phyloP scores from a whole-genome alignment of 2,888 invertebrate species.

The Eilema griseolum region DNA sequence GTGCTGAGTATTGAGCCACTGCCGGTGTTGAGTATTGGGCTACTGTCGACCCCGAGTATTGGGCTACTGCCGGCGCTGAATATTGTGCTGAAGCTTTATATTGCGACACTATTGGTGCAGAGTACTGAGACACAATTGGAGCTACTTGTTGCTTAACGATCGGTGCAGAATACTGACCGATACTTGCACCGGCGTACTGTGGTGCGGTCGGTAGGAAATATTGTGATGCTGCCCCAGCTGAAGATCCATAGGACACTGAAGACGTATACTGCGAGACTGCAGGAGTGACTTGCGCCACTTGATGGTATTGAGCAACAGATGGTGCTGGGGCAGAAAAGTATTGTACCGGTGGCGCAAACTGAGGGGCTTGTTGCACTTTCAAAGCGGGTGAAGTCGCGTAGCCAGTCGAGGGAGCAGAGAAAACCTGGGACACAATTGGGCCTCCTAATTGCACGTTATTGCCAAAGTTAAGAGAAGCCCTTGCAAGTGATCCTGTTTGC shows the following conservation, averaged over 20 bases:
- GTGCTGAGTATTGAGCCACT: slow-evolving; percentile 60
- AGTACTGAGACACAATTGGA: slow-evolving; percentile 46
- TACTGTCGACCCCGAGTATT: slow-evolving; percentile 63
- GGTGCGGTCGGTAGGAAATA: slow-evolving; percentile 55
- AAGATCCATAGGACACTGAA: slow-evolving; percentile 44
- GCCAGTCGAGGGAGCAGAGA: slow-evolving; percentile 70
- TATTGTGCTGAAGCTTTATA: slow-evolving; percentile 38
- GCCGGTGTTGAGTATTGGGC: slow-evolving; percentile 62
- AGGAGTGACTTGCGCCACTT: slow-evolving; percentile 49
- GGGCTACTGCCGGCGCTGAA: slow-evolving; percentile 53
- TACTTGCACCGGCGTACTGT: slow-evolving; percentile 38
- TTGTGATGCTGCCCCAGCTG: slow-evolving; percentile 51
- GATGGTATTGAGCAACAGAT: slow-evolving; percentile 61
- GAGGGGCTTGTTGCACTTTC: slow-evolving; percentile 61
- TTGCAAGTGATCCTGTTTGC: slow-evolving; percentile 71
- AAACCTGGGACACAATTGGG: slow-evolving; percentile 83
- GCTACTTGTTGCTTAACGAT: slow-evolving; percentile 40
- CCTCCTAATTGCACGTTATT: slow-evolving; percentile 68
- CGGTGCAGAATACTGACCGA: slow-evolving; percentile 45
- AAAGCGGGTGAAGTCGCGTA: slow-evolving; percentile 76
- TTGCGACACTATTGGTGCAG: slow-evolving; percentile 61
- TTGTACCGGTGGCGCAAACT: slow-evolving; percentile 54
- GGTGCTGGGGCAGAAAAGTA: slow-evolving; percentile 47
- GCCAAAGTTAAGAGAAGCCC: slow-evolving; percentile 78
- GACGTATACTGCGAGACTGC: slow-evolving; percentile 52